Percentiles rank a stretch among this genome's conserved stretches.
Conservation (phyloP, 2,797 vertebrate genomes). For the Amphiprion clarkii region DNA sequence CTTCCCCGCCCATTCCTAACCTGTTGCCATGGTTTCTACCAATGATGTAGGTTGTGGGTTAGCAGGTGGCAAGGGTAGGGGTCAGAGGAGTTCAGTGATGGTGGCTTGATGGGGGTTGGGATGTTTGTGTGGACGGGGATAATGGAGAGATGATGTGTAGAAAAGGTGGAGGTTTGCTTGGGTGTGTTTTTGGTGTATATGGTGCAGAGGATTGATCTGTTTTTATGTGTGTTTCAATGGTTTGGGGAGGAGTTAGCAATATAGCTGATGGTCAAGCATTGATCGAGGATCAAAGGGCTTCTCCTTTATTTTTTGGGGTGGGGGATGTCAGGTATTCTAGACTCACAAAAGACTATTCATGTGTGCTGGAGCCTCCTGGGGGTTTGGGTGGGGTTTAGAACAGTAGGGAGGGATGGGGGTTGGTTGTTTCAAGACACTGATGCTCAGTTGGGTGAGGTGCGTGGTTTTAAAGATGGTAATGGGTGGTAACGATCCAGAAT, state of each 20-base stretch:
- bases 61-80: slow-evolving; percentile 38
- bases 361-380: slow-evolving; percentile 51
- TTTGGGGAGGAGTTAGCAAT: slow-evolving; percentile 1
- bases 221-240: not conserved
- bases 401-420: slow-evolving; percentile 30
- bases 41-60: slow-evolving; percentile 50
- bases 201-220: slow-evolving; percentile 6
- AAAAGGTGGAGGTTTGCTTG: slow-evolving; percentile 40
- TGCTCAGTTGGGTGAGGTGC: slow-evolving; percentile 32
- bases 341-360: slow-evolving; percentile 69
- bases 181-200: not conserved
- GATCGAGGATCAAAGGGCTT: slow-evolving; percentile 56
- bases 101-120: slow-evolving; percentile 64
- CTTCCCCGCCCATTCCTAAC: slow-evolving; percentile 59
- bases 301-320: slow-evolving; percentile 13
- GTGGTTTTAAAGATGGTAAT: slow-evolving; percentile 8
- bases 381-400: slow-evolving; percentile 31
- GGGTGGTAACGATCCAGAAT: not conserved
- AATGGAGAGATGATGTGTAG: slow-evolving; percentile 31
- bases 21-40: slow-evolving; percentile 74
- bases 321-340: slow-evolving; percentile 65
- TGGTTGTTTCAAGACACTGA: slow-evolving; percentile 42
- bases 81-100: slow-evolving; percentile 66
- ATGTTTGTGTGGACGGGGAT: slow-evolving; percentile 37
- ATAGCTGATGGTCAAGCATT: slow-evolving; percentile 22